Evolutionary conservation across 2,888 invertebrate species (phyloP).

Genomic region (Rutpela maculata): DNA sequence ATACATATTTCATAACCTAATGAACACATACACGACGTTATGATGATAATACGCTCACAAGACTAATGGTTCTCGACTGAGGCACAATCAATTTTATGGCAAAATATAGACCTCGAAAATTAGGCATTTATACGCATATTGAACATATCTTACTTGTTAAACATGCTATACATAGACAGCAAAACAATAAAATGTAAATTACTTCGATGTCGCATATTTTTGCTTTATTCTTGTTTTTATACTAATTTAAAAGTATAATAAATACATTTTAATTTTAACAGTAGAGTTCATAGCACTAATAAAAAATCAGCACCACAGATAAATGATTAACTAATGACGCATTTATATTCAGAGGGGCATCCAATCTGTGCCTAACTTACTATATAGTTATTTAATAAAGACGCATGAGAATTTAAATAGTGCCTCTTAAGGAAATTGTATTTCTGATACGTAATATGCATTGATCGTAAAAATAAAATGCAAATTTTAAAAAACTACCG

Average conservation of each 20-base stretch:
- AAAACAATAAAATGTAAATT: not conserved
- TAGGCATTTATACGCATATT: not conserved
- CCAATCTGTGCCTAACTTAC: not conserved
- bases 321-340: conserved; percentile 19
- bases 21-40: too few species aligned
- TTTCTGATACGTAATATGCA: too few species aligned
- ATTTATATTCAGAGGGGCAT: conserved; percentile 22
- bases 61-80: too few species aligned
- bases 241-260: conserved; percentile 32
- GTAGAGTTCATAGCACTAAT: conserved; percentile 26
- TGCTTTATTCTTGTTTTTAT: not conserved
- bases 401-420: not conserved
- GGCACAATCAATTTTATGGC: too few species aligned
- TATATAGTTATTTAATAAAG: conserved; percentile 2
- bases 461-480: too few species aligned
- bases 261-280: conserved; percentile 24
- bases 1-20: too few species aligned
- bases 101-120: too few species aligned
- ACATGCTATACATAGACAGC: not conserved
- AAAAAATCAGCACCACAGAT: conserved; percentile 16
- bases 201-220: not conserved
- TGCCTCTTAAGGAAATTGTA: not conserved
- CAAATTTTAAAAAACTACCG: too few species aligned
- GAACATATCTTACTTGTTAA: not conserved
- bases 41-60: too few species aligned